phyloP scores from a whole-genome alignment of 2,888 invertebrate species.

The Choreutis nemorana region DNA sequence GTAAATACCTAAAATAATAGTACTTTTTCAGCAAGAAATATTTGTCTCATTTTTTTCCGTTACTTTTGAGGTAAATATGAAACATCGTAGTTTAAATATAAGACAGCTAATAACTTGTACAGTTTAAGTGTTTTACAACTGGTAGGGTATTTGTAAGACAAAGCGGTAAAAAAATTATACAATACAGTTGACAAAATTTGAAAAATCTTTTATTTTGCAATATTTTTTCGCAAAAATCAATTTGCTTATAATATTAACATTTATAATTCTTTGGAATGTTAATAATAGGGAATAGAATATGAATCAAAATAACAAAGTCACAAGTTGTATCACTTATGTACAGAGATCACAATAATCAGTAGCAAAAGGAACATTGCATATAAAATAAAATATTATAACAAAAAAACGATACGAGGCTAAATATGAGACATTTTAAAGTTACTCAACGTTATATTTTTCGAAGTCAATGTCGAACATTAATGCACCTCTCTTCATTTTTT shows the following conservation, averaged over 20 bases:
- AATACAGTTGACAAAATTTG: too few species aligned
- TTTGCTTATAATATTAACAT: neutral
- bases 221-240: neutral
- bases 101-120: neutral
- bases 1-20: neutral
- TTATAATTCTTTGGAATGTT: neutral
- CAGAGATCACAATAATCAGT: neutral
- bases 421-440: neutral
- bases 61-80: neutral
- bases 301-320: neutral
- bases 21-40: neutral
- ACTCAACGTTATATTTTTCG: constrained; percentile 1
- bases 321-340: neutral
- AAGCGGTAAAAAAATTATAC: neutral
- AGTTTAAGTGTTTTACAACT: neutral
- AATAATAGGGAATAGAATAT: neutral
- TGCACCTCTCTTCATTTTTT: neutral
- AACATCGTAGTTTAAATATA: neutral
- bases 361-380: neutral
- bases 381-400: neutral
- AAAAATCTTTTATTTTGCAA: too few species aligned
- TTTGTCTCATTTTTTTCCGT: neutral
- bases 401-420: neutral
- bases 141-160: neutral
- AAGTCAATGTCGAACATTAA: constrained; percentile 2